These are phyloP conservation scores for Streptopelia turtur DNA, from an alignment of 2,797 vertebrate genomes.

Conservation along the genomic window DNA sequence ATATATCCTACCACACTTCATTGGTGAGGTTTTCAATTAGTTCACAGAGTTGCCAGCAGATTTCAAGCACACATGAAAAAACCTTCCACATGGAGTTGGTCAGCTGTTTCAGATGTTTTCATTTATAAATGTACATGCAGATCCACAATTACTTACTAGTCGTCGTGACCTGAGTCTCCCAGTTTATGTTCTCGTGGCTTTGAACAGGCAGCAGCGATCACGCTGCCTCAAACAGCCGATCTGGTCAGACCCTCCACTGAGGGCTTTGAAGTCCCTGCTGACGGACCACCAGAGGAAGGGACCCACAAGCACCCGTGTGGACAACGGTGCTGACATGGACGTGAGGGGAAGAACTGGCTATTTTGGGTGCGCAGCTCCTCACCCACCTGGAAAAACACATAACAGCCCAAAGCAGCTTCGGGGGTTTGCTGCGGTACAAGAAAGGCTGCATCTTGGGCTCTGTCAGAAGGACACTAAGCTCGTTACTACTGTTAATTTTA, in stretches of 20 bases:
- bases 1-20: background rate
- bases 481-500: background rate
- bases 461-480: background rate
- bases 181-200: no score
- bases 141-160: no score
- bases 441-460: background rate
- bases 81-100: background rate
- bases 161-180: background rate
- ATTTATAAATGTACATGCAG: background rate
- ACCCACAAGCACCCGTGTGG: background rate
- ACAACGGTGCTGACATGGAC: accelerated
- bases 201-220: background rate
- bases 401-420: accelerated
- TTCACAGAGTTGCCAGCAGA: background rate
- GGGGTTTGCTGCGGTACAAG: background rate
- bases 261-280: background rate
- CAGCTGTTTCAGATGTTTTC: background rate
- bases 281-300: background rate
- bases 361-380: background rate
- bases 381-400: background rate
- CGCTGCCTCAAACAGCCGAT: background rate
- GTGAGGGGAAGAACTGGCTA: background rate
- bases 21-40: background rate
- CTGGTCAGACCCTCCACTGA: no score
- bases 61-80: background rate